A percentile compares a stretch with the other conserved stretches of the same genome.
These are phyloP conservation scores for Anas platyrhynchos DNA, from an alignment of 2,113 vertebrate genomes.

Conservation along the genomic window DNA sequence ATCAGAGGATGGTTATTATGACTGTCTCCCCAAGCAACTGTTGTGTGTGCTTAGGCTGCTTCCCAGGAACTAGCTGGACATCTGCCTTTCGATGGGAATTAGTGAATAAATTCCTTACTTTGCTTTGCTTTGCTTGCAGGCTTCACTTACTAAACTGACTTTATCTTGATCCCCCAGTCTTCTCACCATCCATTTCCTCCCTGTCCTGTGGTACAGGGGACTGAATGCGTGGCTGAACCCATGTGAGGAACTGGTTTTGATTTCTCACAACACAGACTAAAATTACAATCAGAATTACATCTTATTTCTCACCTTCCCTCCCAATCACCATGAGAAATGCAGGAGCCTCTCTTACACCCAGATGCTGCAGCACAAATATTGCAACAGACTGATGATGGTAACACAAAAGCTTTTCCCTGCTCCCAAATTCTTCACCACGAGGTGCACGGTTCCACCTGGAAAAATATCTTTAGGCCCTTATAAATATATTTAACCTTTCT, in stretches of 20 bases:
- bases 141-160: neutral
- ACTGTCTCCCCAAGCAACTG: neutral
- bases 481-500: conserved; percentile 19
- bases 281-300: neutral
- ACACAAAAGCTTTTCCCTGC: neutral
- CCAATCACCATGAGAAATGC: neutral
- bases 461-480: neutral
- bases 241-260: neutral
- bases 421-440: neutral
- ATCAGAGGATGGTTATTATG: neutral
- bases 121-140: neutral
- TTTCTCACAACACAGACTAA: neutral
- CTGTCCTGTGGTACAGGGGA: neutral
- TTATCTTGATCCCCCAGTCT: neutral
- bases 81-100: neutral
- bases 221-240: neutral
- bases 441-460: neutral
- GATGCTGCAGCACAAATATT: neutral
- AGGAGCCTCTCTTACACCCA: neutral
- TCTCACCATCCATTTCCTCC: neutral
- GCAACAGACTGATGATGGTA: neutral
- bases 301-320: neutral
- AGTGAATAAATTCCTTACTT: neutral
- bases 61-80: neutral
- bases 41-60: neutral